Base-by-base conservation (phyloP, 2,888 invertebrate genomes). In the Lamproptera curius region DNA sequence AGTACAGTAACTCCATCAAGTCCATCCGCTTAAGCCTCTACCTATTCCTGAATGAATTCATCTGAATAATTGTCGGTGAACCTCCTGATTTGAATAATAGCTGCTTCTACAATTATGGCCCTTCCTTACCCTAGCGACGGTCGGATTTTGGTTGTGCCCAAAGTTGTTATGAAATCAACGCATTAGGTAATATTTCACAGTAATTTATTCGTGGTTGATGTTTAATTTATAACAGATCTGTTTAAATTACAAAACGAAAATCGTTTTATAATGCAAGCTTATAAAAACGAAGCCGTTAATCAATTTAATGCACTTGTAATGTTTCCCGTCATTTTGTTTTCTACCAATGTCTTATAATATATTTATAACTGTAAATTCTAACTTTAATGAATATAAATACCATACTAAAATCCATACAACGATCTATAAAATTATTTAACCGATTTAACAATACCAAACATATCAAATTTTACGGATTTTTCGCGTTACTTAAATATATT, bases 1-100 rank as follows among this genome's bases (percentile, higher is more conserved):
- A 5, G 20, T 20, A 6, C 20, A 6, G 20, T 20, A 28, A 28
- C 28, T 10, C 28, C 3, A 28, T 9, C 6, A 9, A 28, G 6
- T 28, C 6, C 35, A 23, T 2, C 33, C 17, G 1, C 9, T 15
- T 44, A 44, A 45, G 41, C 51, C 46, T 41, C 42, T 46, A 34
- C 45, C 49, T 51, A 50, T 46, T 50, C 50, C 47, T 51, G 47
- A 53, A 55, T 51, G 54, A 58, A 58, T 56, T 54, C 51, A 58
- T 55, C 53, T 58, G 45, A 58, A 59, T 57, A 59, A 54, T 57
- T 57, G 54, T 50, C 52, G 37, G 40, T 42, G 46, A 45, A 37
- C 41, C 41, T 47, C 37, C 14, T 31, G 9, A 47, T 47, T 47
- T 42, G 31, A 42, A 36, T 36, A 42, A 17, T 34, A 10, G 10